A percentile compares a stretch with the other conserved stretches of the same genome.
Conservation (phyloP, 2,113 vertebrate genomes). For the Phalacrocorax pelagicus region DNA sequence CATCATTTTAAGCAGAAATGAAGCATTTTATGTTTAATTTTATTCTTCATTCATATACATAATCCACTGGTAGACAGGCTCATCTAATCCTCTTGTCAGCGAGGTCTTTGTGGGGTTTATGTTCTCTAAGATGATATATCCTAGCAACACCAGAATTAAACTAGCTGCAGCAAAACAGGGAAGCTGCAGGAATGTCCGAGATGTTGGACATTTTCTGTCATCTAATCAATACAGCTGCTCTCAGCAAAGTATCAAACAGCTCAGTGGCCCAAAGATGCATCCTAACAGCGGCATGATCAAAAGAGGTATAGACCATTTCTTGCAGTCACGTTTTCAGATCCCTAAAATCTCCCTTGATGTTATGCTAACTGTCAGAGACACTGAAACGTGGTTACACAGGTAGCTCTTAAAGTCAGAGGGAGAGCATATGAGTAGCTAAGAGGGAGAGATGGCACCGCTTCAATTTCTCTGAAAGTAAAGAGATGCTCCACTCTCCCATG, state of each 20-base stretch:
- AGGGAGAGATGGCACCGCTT: background rate
- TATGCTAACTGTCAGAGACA: background rate
- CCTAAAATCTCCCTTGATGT: background rate
- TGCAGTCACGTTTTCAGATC: background rate
- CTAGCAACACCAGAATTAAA: constrained; percentile 59
- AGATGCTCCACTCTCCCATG: background rate
- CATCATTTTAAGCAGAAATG: background rate
- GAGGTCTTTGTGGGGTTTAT: constrained; percentile 35
- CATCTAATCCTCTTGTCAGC: constrained; percentile 41
- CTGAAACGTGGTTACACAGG: background rate
- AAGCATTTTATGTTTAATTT: constrained; percentile 1
- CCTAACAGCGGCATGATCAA: background rate
- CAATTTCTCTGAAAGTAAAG: background rate
- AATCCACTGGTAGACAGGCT: constrained; percentile 7
- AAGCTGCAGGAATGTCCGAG: background rate
- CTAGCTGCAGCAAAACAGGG: background rate
- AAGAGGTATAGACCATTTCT: background rate
- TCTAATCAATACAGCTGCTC: background rate
- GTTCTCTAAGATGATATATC: constrained; percentile 34
- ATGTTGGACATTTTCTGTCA: background rate
- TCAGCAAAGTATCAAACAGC: background rate
- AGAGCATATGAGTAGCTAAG: background rate
- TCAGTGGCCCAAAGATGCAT: background rate
- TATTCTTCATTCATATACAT: background rate
- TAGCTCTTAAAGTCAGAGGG: background rate